Conservation (phyloP, 2,888 invertebrate genomes). For the Bellardia bayeri region DNA sequence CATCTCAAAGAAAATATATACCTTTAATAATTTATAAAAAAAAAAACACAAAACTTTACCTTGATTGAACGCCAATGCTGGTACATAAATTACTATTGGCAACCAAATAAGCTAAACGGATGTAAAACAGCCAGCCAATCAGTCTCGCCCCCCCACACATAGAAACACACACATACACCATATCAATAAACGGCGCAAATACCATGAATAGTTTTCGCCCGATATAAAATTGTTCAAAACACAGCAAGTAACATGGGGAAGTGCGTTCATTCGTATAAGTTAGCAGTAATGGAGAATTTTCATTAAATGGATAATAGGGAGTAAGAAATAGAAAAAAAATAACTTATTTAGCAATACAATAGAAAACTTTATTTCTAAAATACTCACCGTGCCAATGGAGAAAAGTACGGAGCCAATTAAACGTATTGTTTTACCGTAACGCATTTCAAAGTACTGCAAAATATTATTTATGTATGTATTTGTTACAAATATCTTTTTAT, state of each 20-base stretch:
- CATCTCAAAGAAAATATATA: neutral
- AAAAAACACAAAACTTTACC: constrained; percentile 84
- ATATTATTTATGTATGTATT: constrained; percentile 50
- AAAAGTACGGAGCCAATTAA: constrained; percentile 89
- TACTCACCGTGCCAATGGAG: constrained; percentile 88
- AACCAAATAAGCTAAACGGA: constrained; percentile 80
- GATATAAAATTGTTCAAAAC: constrained; percentile 15
- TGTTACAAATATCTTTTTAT: constrained; percentile 28
- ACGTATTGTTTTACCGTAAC: constrained; percentile 89
- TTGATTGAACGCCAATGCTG: constrained; percentile 92
- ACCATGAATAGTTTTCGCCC: constrained; percentile 25
- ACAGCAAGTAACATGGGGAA: neutral
- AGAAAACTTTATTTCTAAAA: neutral
- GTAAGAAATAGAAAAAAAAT: constrained; percentile 25
- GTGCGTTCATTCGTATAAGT: neutral
- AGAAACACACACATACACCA: constrained; percentile 3
- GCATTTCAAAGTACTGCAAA: constrained; percentile 89
- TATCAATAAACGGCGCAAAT: neutral
- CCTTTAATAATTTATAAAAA: neutral
- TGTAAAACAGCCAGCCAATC: neutral
- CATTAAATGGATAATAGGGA: neutral
- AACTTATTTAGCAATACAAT: neutral
- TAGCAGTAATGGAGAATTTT: neutral
- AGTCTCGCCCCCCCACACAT: too few relatives aligned
- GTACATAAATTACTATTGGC: constrained; percentile 88